Evolutionary conservation across 2,888 invertebrate species (phyloP), one percentile per base, ranked within the genome.

Genomic region (Hyalella azteca): DNA sequence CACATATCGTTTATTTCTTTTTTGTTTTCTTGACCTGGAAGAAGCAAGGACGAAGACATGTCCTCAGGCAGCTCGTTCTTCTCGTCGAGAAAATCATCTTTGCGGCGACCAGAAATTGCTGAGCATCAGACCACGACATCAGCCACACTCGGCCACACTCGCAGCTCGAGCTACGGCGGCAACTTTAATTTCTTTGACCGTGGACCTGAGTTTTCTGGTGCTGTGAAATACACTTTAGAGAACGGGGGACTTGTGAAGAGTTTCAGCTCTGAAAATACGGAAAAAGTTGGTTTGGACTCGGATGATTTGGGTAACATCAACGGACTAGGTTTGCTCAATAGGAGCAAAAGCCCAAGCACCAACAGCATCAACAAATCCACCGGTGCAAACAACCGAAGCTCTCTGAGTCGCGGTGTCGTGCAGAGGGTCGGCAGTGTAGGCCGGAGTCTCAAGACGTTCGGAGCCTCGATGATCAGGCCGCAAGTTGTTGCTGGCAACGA

Each of bases 371-470:
- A 26, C 54, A n/a, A n/a, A n/a, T n/a, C n/a, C n/a, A n/a, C n/a
- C n/a, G n/a, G n/a, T n/a, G n/a, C n/a, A n/a, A 54, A 5, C 26
- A 26, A 26, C 26, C 5, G 22, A 22, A 54, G 26, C 4, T 4
- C 45, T 19, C n/a, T n/a, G 40, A 79, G 84, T 81, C 81, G 80
- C 29, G 82, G 77, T 54, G 84, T 84, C 73, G 84, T 79, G 49
- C 80, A 79, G 77, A 81, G 80, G 77, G 81, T 84, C 45, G 82
- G 82, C 77, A 84, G 81, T 82, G 81, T 84, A 59, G 84, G 84
- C 73, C 79, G 81, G 77, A 78, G 80, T 32, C 78, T 84, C 40
- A 81, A 60, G 36, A 77, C 79, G 5, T 78, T 83, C 39, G 80
- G 83, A 22, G 79, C 79, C 26, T 81, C 81, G 78, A 77, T 79